Evolutionary conservation across 1,140 invertebrate species (phyloP), one percentile per base, ranked within the genome.

Genomic region (Mycetomoellerius zeteki): DNA sequence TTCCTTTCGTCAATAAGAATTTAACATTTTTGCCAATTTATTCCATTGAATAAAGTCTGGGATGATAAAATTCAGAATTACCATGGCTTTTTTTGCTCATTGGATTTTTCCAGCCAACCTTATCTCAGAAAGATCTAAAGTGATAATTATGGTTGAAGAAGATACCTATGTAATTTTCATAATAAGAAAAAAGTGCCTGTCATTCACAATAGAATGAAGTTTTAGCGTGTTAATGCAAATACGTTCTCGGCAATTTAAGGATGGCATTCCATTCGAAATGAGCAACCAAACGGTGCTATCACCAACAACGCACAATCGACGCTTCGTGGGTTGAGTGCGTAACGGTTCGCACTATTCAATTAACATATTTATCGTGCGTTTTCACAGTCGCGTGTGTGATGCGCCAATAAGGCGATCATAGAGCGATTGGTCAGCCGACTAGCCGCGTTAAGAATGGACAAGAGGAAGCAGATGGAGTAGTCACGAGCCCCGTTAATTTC

Each of bases 331-430:
- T 76, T 86, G 86, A 78, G 71, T 88, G 87, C 69, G 86, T 93
- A 94, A 94, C 92, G 93, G 92, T 93, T 90, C 88, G 67, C 16
- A 72, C 76, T 88, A 90, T 90, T 91, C 87, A 90, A 94, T 93
- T 93, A 92, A 93, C 92, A 93, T 93, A 92, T 92, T 93, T 91
- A 91, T 93, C 89, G 80, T 89, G 77, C 78, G 81, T 91, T 86
- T 86, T 85, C 85, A 56, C 71, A 75, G 37, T 19, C 52, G 27
- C 3, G 67, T 50, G n/a, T 80, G 19, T 52, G 52, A 73, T 56
- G 54, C 37, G 54, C 43, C 19, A 52, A 58, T 16, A 50, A 73
- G 6, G 33, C 33, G 54, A 21, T 56, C 37, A 19, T 43, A 56
- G 33, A 30, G 21, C 27, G 47, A 12, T 69, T 3, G 73, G 56